Conservation (phyloP, 2,888 invertebrate species). For the Eristalis intricaria region DNA sequence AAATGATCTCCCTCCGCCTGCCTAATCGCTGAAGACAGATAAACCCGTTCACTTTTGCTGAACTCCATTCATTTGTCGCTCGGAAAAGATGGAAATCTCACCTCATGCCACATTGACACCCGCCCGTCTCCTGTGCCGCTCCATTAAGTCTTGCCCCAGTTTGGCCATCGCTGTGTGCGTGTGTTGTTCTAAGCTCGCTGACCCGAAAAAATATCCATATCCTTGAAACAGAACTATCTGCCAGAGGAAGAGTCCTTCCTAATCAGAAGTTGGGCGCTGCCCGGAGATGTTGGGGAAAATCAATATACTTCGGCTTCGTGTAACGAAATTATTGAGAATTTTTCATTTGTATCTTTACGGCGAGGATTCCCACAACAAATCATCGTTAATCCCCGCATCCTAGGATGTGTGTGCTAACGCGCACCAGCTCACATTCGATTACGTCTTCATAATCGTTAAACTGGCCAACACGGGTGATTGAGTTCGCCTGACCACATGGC, state of each 20-base stretch:
- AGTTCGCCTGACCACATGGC: constrained; percentile 27
- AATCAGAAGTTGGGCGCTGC: no score
- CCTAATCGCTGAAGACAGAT: constrained; percentile 41
- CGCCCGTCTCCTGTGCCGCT: constrained; percentile 1
- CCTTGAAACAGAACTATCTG: neutral
- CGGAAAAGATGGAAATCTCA: constrained; percentile 21
- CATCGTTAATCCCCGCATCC: constrained; percentile 56
- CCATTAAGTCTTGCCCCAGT: constrained; percentile 9
- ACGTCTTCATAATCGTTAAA: constrained; percentile 66
- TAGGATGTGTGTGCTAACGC: constrained; percentile 28
- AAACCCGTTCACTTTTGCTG: constrained; percentile 52
- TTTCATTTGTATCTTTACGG: constrained; percentile 61
- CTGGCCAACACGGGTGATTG: constrained; percentile 59
- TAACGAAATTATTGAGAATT: constrained; percentile 55
- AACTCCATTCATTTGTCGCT: constrained; percentile 45
- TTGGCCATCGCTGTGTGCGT: neutral
- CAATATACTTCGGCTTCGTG: constrained; percentile 20
- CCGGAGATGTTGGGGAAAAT: constrained; percentile 23
- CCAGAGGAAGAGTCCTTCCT: no score
- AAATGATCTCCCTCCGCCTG: constrained; percentile 11
- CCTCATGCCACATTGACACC: constrained; percentile 1
- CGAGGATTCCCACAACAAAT: constrained; percentile 66
- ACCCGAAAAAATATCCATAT: neutral
- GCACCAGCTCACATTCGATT: constrained; percentile 43
- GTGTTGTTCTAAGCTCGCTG: neutral